phyloP scores from a whole-genome alignment of 2,888 invertebrate species.

The Willowsia nigromaculata region DNA sequence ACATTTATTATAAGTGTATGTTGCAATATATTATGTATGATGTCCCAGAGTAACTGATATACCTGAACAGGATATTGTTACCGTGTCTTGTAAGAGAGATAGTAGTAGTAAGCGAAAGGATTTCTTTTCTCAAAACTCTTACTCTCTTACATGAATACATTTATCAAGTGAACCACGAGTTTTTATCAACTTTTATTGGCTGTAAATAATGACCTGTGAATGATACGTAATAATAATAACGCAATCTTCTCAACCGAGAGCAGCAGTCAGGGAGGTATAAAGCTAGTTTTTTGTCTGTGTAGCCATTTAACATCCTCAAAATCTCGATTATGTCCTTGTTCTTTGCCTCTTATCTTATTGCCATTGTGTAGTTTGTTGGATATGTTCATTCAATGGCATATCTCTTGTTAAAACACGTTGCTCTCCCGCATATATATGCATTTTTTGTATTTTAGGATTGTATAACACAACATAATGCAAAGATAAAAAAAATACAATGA shows the following conservation, averaged over 20 bases:
- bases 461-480: not conserved
- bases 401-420: too few relatives aligned
- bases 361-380: conserved; percentile 3
- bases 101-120: not conserved
- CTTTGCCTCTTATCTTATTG: conserved; percentile 34
- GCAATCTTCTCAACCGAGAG: conserved; percentile 42
- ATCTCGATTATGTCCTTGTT: conserved; percentile 57
- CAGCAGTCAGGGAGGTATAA: conserved; percentile 62
- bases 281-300: conserved; percentile 51
- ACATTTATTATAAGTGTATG: not conserved
- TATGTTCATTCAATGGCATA: not conserved
- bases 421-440: not conserved
- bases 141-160: conserved; percentile 33
- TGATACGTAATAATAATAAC: conserved; percentile 70
- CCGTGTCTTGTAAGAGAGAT: not conserved
- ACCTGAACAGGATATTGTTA: conserved; percentile 33
- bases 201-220: conserved; percentile 71
- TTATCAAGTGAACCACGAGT: conserved; percentile 56
- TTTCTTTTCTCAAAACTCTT: not conserved
- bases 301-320: conserved; percentile 45
- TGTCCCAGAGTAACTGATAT: conserved; percentile 37
- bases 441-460: not conserved
- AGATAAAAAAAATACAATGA: not conserved
- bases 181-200: conserved; percentile 71
- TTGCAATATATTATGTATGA: not conserved